Percentiles rank a stretch among this genome's conserved stretches.
These are phyloP conservation scores for Apodemia hepburni DNA, from an alignment of 2,888 invertebrate species.

Conservation along the genomic window DNA sequence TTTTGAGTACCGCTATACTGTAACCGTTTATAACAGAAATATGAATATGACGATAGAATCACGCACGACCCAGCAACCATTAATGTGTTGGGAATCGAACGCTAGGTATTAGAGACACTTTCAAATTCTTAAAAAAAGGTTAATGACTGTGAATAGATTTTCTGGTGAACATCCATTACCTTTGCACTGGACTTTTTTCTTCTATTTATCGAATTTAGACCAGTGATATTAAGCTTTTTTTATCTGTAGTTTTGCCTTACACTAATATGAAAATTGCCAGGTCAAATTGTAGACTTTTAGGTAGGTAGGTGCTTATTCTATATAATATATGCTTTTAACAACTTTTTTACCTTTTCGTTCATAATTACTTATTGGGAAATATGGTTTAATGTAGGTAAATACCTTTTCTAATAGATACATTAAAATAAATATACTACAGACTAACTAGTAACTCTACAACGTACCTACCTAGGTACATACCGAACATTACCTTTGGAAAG, in stretches of 20 bases:
- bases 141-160: slow-evolving; percentile 10
- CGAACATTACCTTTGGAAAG: too few species aligned
- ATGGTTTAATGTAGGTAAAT: background rate
- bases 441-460: too few species aligned
- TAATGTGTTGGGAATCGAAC: slow-evolving; percentile 23
- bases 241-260: background rate
- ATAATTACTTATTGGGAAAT: background rate
- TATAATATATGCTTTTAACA: too few species aligned
- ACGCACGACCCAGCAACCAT: slow-evolving; percentile 32
- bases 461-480: too few species aligned
- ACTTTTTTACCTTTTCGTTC: background rate
- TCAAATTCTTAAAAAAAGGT: slow-evolving; percentile 22
- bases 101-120: slow-evolving; percentile 33
- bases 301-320: too few species aligned
- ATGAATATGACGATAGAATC: slow-evolving; percentile 33
- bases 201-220: background rate
- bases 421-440: too few species aligned
- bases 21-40: slow-evolving; percentile 36
- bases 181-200: background rate
- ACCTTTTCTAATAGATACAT: too few species aligned
- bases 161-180: slow-evolving; percentile 12
- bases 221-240: background rate
- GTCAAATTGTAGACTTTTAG: background rate
- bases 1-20: slow-evolving; percentile 36
- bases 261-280: background rate